Percentiles rank a stretch among this genome's conserved stretches.
Evolutionary conservation across 1,140 invertebrate genomes (phyloP).

Genomic region (Eumaeus atala): DNA sequence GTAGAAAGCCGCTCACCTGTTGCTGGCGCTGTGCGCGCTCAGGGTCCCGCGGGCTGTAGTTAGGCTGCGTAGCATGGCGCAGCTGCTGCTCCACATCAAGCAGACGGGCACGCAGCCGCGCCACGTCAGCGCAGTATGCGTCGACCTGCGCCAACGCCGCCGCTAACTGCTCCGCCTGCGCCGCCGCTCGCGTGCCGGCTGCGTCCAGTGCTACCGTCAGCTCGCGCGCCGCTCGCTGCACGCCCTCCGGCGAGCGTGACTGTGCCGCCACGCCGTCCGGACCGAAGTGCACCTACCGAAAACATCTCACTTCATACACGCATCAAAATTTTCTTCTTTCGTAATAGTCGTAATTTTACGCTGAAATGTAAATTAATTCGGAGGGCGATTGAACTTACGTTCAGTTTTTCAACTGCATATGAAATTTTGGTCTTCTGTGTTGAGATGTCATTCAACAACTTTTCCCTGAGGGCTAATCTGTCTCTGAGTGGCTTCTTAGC

Average conservation of each 20-base stretch:
- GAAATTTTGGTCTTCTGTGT: constrained; percentile 93
- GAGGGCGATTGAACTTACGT: constrained; percentile 74
- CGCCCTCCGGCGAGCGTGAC: constrained; percentile 79
- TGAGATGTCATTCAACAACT: constrained; percentile 88
- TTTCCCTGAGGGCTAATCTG: constrained; percentile 88
- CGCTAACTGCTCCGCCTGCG: constrained; percentile 83
- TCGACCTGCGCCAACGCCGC: constrained; percentile 89
- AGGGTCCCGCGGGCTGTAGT: constrained; percentile 86
- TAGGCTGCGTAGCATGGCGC: constrained; percentile 85
- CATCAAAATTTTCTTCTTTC: too few species aligned
- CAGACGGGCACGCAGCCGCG: constrained; percentile 86
- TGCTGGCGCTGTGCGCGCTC: constrained; percentile 90
- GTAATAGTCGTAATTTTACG: too few species aligned
- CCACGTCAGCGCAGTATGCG: constrained; percentile 91
- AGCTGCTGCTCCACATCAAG: constrained; percentile 90
- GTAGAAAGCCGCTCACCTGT: constrained; percentile 83
- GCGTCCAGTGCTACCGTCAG: constrained; percentile 81
- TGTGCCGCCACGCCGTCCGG: constrained; percentile 80
- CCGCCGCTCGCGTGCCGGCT: constrained; percentile 78
- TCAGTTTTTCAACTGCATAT: constrained; percentile 93
- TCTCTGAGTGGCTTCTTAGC: constrained; percentile 90
- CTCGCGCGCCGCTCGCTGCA: constrained; percentile 82
- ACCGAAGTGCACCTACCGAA: constrained; percentile 86
- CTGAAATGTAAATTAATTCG: not conserved
- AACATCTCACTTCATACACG: constrained; percentile 14